phyloP scores from a whole-genome alignment of 2,797 vertebrate species.

The Esox masquinongy region DNA sequence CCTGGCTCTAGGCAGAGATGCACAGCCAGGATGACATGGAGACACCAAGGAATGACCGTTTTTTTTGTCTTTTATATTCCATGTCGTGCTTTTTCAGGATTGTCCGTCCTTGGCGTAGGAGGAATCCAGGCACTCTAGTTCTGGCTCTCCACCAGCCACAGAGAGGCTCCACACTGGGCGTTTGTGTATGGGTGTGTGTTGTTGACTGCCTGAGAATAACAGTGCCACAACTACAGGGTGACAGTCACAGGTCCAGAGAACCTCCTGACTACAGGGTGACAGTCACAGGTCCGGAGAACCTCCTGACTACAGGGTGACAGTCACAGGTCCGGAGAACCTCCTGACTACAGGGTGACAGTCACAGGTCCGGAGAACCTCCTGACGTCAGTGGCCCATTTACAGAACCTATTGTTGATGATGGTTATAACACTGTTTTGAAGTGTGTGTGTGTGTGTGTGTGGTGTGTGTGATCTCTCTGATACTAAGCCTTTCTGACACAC shows the following conservation, averaged over 20 bases:
- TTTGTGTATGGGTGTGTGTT: slow-evolving; percentile 8
- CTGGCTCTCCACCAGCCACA: neutral
- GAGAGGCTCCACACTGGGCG: neutral
- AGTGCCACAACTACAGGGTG: slow-evolving; percentile 11
- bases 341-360: slow-evolving; percentile 50
- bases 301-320: slow-evolving; percentile 33
- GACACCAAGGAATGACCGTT: neutral
- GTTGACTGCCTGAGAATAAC: slow-evolving; percentile 5
- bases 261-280: slow-evolving; percentile 40
- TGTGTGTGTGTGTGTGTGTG: slow-evolving; percentile 7
- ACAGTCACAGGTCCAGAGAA: slow-evolving; percentile 45
- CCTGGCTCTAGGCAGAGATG: slow-evolving; percentile 25
- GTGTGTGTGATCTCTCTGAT: slow-evolving; percentile 15
- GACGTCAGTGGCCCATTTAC: slow-evolving; percentile 28
- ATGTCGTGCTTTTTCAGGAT: neutral
- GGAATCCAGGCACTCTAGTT: neutral
- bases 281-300: no score
- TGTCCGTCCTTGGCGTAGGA: neutral
- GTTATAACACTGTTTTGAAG: neutral
- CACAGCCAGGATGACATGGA: slow-evolving; percentile 32
- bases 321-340: slow-evolving; percentile 41
- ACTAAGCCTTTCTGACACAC: slow-evolving; percentile 60
- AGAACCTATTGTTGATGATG: slow-evolving; percentile 35
- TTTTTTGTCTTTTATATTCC: slow-evolving; percentile 7
- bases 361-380: no score